These are phyloP conservation scores for Akabosia matsudoensis DNA, from an alignment of 1,140 invertebrate genomes.

Conservation along the genomic window DNA sequence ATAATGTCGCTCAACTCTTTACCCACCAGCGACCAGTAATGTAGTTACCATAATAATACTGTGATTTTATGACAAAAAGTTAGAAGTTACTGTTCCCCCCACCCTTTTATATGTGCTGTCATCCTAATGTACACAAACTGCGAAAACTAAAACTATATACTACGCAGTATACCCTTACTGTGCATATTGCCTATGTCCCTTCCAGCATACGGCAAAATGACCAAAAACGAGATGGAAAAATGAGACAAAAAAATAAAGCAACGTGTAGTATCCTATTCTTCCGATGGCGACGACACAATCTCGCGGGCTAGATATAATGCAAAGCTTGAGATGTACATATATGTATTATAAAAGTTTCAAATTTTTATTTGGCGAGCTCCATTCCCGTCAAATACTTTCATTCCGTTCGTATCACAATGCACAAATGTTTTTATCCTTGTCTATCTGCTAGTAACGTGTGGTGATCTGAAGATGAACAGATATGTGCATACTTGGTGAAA, in stretches of 20 bases:
- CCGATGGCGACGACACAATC: too few relatives aligned
- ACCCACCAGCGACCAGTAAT: not conserved
- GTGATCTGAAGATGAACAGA: not conserved
- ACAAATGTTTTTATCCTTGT: not conserved
- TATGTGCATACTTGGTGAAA: not conserved
- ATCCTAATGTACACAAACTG: not conserved
- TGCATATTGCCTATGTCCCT: too few relatives aligned
- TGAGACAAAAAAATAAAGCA: not conserved
- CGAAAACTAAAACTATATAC: too few relatives aligned
- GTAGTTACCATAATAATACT: conserved; percentile 12
- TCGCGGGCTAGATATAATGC: too few relatives aligned
- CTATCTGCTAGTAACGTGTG: not conserved
- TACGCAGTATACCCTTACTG: too few relatives aligned
- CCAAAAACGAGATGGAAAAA: not conserved
- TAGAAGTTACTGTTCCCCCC: not conserved
- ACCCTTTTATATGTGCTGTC: not conserved
- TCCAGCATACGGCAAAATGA: too few relatives aligned
- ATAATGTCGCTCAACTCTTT: not conserved
- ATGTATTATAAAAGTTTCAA: not conserved
- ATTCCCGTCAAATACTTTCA: not conserved
- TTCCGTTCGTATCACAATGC: not conserved
- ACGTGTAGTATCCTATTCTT: not conserved
- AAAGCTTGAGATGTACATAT: not conserved
- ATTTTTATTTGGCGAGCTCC: not conserved
- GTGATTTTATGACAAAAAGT: conserved; percentile 14